These are phyloP conservation scores for Chymomyza costata DNA, from an alignment of 1,140 invertebrate genomes.

Conservation along the genomic window DNA sequence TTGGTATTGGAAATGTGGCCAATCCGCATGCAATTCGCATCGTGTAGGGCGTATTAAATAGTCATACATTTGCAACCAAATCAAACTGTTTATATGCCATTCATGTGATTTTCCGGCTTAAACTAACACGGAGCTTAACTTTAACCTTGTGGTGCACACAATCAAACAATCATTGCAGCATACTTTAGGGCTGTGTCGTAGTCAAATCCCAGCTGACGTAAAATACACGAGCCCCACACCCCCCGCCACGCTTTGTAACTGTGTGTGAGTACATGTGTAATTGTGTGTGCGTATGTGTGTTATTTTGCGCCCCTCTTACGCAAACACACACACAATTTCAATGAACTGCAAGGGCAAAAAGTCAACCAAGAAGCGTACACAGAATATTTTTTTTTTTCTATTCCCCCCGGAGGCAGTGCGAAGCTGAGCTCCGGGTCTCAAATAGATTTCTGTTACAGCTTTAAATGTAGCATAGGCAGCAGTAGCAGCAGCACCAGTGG, in stretches of 20 bases:
- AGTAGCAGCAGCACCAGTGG: slow-evolving; percentile 46
- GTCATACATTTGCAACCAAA: no score
- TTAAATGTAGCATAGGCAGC: slow-evolving; percentile 19
- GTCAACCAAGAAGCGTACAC: slow-evolving; percentile 49
- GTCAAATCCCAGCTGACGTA: slow-evolving; percentile 35
- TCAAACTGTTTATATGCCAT: no score
- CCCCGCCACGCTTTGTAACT: no score
- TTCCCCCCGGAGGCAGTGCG: slow-evolving; percentile 8
- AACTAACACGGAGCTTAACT: slow-evolving; percentile 54
- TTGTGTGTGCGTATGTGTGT: no score
- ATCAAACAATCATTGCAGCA: slow-evolving; percentile 21
- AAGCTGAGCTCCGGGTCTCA: slow-evolving; percentile 3
- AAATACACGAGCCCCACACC: slow-evolving; percentile 17
- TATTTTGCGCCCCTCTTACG: slow-evolving; percentile 48
- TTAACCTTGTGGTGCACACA: slow-evolving; percentile 50
- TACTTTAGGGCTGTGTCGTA: background rate
- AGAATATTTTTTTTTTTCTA: slow-evolving; percentile 25
- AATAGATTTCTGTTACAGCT: slow-evolving; percentile 45
- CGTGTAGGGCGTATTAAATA: no score
- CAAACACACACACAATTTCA: slow-evolving; percentile 56
- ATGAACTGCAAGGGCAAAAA: slow-evolving; percentile 43
- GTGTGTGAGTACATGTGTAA: slow-evolving; percentile 59
- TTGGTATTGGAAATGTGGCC: no score
- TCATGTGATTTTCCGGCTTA: no score
- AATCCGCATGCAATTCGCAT: no score